Evolutionary conservation across 2,797 vertebrate species (phyloP).

Genomic region (Poecile montanus): DNA sequence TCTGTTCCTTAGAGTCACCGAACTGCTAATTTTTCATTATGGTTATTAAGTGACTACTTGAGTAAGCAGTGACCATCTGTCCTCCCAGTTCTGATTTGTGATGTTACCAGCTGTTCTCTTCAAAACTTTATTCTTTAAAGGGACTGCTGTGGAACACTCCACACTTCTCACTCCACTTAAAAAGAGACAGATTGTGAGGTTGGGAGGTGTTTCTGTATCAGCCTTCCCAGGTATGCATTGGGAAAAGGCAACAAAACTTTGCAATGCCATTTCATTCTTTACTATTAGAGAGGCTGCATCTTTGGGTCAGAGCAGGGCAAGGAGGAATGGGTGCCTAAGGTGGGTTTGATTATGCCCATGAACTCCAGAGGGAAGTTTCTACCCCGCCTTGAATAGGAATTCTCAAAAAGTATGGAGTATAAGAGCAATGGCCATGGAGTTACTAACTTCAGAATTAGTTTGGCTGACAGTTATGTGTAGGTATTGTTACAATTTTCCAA

Average conservation of each 20-base stretch:
- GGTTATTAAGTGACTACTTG: slow-evolving; percentile 19
- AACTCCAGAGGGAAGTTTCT: background rate
- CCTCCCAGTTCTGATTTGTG: background rate
- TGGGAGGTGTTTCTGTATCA: background rate
- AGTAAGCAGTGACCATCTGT: slow-evolving; percentile 19
- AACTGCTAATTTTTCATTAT: slow-evolving; percentile 35
- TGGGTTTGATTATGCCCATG: background rate
- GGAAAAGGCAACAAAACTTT: background rate
- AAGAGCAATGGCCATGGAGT: background rate
- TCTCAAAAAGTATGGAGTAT: background rate
- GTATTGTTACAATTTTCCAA: background rate
- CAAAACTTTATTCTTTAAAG: background rate
- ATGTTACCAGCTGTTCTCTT: background rate
- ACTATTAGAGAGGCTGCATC: background rate
- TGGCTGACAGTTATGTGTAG: background rate
- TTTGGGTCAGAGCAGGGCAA: background rate
- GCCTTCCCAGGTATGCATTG: background rate
- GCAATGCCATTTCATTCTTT: background rate
- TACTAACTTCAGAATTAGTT: background rate
- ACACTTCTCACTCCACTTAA: background rate
- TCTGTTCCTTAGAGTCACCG: background rate
- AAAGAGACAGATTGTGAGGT: background rate
- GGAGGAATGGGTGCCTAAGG: background rate
- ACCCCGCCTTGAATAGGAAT: background rate
- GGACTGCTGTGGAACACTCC: background rate